Base-by-base conservation (phyloP, 1,140 invertebrate genomes). In the Bombus cullumanus region DNA sequence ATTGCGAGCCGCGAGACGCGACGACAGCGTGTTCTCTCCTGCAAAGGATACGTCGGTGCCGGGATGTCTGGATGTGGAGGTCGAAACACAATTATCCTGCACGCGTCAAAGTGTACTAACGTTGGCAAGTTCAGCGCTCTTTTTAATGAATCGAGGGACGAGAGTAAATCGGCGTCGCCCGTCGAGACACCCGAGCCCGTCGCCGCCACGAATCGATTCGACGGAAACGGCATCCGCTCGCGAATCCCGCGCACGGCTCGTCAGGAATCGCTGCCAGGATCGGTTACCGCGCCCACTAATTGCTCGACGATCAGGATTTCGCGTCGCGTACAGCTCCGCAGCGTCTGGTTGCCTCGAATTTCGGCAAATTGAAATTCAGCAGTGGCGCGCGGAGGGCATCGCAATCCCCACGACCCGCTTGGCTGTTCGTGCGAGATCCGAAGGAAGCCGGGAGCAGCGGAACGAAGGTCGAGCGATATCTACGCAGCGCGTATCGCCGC, bases 331-430 rank as follows among this genome's bases (percentile, higher is more conserved):
- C 57, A 28, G 25, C 77, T 62, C n/a, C 41, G 43, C 53, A n/a
- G 5, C 47, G 72, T 13, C 62, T 53, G 22, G 12, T 34, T 39
- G 64, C 34, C 66, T 72, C 83, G 74, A 47, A 39, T 72, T 59
- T 66, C 71, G 62, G n/a, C 80, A 66, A 87, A 90, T 90, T 89
- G 89, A 90, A 89, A 89, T 90, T 87, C 89, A 87, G 76, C 85
- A 47, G 81, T 74, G 69, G 85, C 41, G 15, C 64, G 57, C n/a
- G 18, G 3, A 73, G 37, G 39, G 22, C 59, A 10, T 39, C 83
- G n/a, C 25, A 9, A 31, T 37, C 34, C 34, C 15, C 18, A 6
- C 73, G 47, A 57, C 6, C 22, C 43, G 18, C 34, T 47, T 3
- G 31, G 3, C 25, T 39, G 47, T 59, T 79, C 25, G 59, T 13